phyloP scores from a whole-genome alignment of 2,113 vertebrate species.

The Oxyruncus cristatus region DNA sequence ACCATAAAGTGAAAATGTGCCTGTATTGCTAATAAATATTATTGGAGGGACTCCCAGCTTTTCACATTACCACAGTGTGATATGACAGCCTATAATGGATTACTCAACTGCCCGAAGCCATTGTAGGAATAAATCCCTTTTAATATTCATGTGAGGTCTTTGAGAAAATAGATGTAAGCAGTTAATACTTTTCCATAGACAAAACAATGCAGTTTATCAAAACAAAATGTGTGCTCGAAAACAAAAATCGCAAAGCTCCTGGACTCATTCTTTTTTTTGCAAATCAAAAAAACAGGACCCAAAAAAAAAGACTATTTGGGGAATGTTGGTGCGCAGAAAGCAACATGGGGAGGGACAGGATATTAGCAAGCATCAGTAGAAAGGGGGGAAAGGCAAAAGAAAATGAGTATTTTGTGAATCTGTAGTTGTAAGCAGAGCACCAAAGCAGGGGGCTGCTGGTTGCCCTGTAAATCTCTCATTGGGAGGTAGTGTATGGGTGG shows the following conservation, averaged over 20 bases:
- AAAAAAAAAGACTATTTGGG: background rate
- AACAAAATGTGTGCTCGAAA: slow-evolving; percentile 68
- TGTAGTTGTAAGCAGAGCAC: background rate
- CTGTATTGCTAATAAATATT: slow-evolving; percentile 69
- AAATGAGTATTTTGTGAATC: background rate
- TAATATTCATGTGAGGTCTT: slow-evolving; percentile 76
- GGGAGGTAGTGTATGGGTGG: background rate
- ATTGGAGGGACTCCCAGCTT: slow-evolving; percentile 71
- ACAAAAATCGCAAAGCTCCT: slow-evolving; percentile 31
- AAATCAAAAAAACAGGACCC: background rate
- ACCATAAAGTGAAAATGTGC: slow-evolving; percentile 45
- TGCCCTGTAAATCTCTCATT: background rate
- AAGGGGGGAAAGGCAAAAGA: background rate
- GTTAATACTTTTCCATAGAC: slow-evolving; percentile 74
- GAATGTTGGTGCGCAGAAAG: background rate
- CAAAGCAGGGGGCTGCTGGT: background rate
- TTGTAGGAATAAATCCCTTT: slow-evolving; percentile 74
- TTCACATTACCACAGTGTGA: slow-evolving; percentile 71
- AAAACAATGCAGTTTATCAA: slow-evolving; percentile 72
- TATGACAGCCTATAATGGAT: slow-evolving; percentile 75
- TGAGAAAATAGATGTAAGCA: slow-evolving; percentile 77
- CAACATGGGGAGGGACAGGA: background rate
- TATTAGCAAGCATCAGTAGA: background rate
- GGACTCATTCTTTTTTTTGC: background rate
- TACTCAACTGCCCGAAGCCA: slow-evolving; percentile 70